Conservation (phyloP, 2,113 vertebrate species). For the Perognathus longimembris region DNA sequence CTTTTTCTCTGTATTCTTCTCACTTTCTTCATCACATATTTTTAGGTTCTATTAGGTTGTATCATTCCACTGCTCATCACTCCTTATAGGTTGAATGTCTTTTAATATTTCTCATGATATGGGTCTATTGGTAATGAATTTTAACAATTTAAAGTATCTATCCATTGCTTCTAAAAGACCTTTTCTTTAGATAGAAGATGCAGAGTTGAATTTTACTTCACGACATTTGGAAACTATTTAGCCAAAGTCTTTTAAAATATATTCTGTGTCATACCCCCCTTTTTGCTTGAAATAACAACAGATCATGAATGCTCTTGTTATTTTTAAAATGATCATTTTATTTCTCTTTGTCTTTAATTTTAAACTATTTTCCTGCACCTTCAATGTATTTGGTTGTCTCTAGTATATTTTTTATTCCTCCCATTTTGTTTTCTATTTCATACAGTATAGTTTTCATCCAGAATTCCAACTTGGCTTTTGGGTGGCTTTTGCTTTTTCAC, state of each 20-base stretch:
- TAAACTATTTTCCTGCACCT: background rate
- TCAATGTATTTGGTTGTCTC: background rate
- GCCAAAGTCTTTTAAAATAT: background rate
- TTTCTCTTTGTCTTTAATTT: background rate
- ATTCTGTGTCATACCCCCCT: background rate
- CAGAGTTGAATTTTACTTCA: background rate
- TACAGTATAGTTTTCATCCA: background rate
- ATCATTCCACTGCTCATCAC: accelerated
- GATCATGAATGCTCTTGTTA: background rate
- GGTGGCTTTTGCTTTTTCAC: background rate
- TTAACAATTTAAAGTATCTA: background rate
- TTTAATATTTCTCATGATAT: background rate
- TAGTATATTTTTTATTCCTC: background rate
- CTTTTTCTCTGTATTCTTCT: background rate
- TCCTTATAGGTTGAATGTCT: background rate
- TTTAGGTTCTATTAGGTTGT: background rate
- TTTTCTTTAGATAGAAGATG: background rate
- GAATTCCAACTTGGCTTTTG: background rate
- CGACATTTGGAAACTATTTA: background rate
- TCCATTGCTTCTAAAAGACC: background rate
- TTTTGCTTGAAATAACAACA: background rate
- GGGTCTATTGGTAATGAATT: background rate
- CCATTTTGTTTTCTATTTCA: background rate
- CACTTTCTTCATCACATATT: background rate
- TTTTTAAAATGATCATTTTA: no score